Percentiles rank a stretch among this genome's conserved stretches.
phyloP scores from a whole-genome alignment of 2,888 invertebrate species.

The Drosophila eohydei region DNA sequence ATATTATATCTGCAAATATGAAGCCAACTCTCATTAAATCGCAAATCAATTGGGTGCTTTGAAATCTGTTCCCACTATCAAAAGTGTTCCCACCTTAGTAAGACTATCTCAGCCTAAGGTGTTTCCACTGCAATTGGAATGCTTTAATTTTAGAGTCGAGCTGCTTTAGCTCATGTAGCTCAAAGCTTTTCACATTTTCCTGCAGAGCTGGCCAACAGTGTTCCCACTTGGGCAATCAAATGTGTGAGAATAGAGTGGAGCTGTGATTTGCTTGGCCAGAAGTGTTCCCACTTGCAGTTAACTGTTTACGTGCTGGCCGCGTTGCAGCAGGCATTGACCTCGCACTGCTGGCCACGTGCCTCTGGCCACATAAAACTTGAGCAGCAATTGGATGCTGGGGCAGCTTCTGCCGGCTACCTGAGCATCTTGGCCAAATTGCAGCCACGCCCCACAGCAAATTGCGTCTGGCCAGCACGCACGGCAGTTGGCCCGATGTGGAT shows the following conservation, averaged over 20 bases:
- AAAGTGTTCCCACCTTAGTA: background rate
- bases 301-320: constrained; percentile 7
- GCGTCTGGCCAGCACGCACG: constrained; percentile 48
- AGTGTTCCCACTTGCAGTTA: constrained; percentile 5
- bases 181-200: background rate
- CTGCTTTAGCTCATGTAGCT: background rate
- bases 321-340: constrained; percentile 58
- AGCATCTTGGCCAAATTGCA: constrained; percentile 64
- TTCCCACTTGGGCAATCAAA: background rate
- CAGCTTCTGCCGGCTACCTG: constrained; percentile 56
- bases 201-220: background rate
- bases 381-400: constrained; percentile 43
- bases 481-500: constrained; percentile 41
- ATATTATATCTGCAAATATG: too few relatives aligned
- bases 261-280: constrained; percentile 2
- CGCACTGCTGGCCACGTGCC: constrained; percentile 64
- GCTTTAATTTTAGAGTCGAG: background rate
- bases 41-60: background rate
- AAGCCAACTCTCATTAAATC: too few relatives aligned
- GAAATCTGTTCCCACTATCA: background rate
- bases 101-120: too few relatives aligned
- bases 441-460: constrained; percentile 64
- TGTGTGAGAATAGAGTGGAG: background rate
- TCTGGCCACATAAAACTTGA: constrained; percentile 46
- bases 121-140: background rate